Evolutionary conservation across 2,888 invertebrate genomes (phyloP), one percentile per base, ranked within the genome.

Genomic region (Meloe dianella): DNA sequence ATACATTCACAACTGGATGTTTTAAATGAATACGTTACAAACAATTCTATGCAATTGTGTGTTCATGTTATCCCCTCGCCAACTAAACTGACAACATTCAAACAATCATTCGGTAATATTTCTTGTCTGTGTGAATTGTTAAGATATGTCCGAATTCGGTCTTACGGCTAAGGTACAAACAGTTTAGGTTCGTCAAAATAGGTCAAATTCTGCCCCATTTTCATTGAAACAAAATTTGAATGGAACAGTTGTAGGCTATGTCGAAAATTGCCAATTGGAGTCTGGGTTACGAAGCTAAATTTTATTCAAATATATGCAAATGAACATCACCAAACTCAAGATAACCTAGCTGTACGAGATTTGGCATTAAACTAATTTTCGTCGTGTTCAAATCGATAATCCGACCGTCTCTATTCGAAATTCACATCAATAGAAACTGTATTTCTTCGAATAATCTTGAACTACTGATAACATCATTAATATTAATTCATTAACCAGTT

Each of bases 401-500:
- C 35, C 14, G 5, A 20, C 17, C 47, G 47, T 20, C 47, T 47
- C 17, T 47, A 47, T 17, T 47, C 47, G 7, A 20, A 47, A 47
- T 47, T 47, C 47, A 3, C 47, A 20, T 20, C 17, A 20, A 47
- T 47, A 20, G 20, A n/a, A 47, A 47, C 17, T 47, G 47, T 47
- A 47, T 47, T 47, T 20, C 20, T 47, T 47, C 8, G 47, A 47
- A 47, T 47, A 38, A 20, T 47, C 47, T 47, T 47, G 47, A 47
- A 14, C 17, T 20, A 47, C 4, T 8, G 47, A 47, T 47, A 47
- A 20, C 47, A 47, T 47, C 20, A 47, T 47, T 47, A 47, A 47
- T 20, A 10, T 64, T 67, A 67, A 64, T 67, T 61, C 58, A 47
- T 61, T 61, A 61, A 63, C 24, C 24, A 61, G 67, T 63, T 63